Evolutionary conservation across 2,797 vertebrate species (phyloP).

Genomic region (Prunella strophiata): DNA sequence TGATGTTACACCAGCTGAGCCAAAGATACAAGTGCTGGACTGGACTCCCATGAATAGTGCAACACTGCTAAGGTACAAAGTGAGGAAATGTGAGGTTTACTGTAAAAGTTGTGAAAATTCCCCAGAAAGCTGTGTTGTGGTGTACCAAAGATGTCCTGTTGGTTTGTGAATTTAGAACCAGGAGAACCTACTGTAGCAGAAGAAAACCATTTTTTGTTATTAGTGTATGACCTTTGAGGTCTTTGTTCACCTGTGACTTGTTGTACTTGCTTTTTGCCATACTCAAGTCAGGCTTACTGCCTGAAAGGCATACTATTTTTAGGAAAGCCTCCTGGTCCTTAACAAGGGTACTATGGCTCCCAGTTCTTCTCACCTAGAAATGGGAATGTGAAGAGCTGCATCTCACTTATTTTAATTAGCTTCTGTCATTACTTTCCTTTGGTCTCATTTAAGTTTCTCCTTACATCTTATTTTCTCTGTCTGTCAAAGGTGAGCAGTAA

Average conservation of each 20-base stretch:
- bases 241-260: too few species aligned
- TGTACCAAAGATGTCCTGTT: background rate
- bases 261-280: background rate
- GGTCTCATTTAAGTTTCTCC: constrained; percentile 40
- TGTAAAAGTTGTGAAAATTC: background rate
- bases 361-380: background rate
- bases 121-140: background rate
- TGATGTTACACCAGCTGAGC: background rate
- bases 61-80: background rate
- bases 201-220: background rate
- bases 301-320: background rate
- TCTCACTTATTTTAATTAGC: constrained; percentile 53
- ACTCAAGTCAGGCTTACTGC: background rate
- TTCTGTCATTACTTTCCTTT: constrained; percentile 39
- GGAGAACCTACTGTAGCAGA: background rate
- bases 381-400: background rate
- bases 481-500: constrained; percentile 58
- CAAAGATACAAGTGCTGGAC: background rate
- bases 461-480: constrained; percentile 54
- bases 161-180: background rate
- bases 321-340: background rate
- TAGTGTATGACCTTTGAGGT: too few species aligned
- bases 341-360: background rate
- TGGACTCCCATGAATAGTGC: background rate
- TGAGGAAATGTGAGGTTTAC: background rate